Percentiles rank a stretch among this genome's conserved stretches.
phyloP scores from a whole-genome alignment of 2,113 vertebrate species.

The Chionis minor region DNA sequence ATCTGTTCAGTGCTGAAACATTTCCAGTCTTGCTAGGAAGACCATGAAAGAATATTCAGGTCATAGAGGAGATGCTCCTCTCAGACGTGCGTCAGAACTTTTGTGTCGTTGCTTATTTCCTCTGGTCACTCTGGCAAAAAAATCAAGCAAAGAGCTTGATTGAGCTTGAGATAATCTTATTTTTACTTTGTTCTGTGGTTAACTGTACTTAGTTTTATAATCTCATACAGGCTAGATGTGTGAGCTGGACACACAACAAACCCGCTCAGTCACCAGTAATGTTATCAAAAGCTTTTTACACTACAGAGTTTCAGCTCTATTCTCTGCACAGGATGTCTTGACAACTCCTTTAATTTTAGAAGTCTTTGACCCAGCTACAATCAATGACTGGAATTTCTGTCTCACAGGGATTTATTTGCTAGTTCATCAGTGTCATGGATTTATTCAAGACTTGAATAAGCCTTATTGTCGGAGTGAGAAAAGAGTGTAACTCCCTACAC shows the following conservation, averaged over 20 bases:
- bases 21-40: background rate
- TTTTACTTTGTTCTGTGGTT: background rate
- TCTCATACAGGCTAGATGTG: background rate
- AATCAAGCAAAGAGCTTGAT: background rate
- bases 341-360: background rate
- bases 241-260: background rate
- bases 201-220: too few species aligned
- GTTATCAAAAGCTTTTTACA: background rate
- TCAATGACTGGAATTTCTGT: background rate
- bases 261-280: background rate
- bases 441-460: background rate
- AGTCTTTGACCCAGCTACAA: background rate
- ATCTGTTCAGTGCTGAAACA: background rate
- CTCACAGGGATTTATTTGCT: background rate
- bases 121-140: background rate
- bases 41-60: background rate
- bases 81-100: background rate
- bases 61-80: background rate
- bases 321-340: background rate
- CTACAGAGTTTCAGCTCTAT: background rate
- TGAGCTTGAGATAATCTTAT: background rate
- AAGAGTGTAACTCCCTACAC: accelerated
- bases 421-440: background rate
- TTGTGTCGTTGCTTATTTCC: background rate
- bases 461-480: background rate